Evolutionary conservation across 1,140 invertebrate species (phyloP).

Genomic region (Diprion similis): DNA sequence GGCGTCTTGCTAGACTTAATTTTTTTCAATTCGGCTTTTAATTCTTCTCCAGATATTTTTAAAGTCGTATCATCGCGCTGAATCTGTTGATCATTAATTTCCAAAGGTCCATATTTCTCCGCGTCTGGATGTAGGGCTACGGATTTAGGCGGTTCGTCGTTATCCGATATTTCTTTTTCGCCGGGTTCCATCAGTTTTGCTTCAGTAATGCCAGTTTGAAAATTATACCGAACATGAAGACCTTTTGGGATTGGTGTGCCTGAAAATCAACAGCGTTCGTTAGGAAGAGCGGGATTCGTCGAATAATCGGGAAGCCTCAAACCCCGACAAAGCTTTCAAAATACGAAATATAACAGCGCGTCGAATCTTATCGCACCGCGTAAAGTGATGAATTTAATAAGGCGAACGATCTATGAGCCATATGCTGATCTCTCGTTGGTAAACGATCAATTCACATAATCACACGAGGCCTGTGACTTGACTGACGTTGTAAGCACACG

Average conservation of each 20-base stretch:
- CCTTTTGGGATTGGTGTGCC: conserved; percentile 76
- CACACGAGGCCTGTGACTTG: neutral
- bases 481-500: conserved; percentile 10
- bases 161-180: conserved; percentile 45
- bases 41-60: conserved; percentile 46
- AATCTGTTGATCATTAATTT: conserved; percentile 19
- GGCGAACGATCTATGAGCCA: conserved; percentile 15
- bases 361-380: conserved; percentile 5
- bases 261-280: conserved; percentile 39
- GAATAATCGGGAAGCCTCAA: conserved; percentile 19
- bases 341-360: conserved; percentile 20
- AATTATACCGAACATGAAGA: conserved; percentile 76
- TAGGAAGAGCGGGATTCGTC: neutral
- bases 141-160: conserved; percentile 43
- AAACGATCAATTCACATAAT: conserved; percentile 2
- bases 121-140: conserved; percentile 48
- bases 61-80: conserved; percentile 30
- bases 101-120: conserved; percentile 28
- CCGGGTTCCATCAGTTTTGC: conserved; percentile 71
- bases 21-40: conserved; percentile 47
- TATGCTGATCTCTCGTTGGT: conserved; percentile 13
- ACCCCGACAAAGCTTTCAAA: conserved; percentile 33
- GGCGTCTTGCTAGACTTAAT: conserved; percentile 32
- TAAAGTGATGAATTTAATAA: conserved; percentile 9
- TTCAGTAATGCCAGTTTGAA: conserved; percentile 75